Percentiles rank a stretch among this genome's conserved stretches.
phyloP scores from a whole-genome alignment of 2,113 vertebrate genomes.

The Alligator sinensis region DNA sequence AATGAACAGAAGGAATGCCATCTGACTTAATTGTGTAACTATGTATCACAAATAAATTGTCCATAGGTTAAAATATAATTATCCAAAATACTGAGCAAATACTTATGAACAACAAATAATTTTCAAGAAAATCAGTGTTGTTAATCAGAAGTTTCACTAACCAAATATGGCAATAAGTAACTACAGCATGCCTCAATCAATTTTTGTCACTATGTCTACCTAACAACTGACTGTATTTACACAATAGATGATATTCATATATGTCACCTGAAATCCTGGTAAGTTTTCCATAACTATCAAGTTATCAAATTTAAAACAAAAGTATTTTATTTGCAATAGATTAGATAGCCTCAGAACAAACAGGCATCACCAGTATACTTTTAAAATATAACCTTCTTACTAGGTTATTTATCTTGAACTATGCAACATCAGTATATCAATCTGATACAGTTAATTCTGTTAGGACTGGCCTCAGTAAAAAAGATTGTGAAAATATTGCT shows the following conservation, averaged over 20 bases:
- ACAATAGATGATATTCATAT: background rate
- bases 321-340: background rate
- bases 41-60: background rate
- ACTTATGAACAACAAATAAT: background rate
- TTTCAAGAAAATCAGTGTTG: constrained; percentile 3
- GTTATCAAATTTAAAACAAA: background rate
- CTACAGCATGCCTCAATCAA: background rate
- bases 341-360: background rate
- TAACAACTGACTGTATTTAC: background rate
- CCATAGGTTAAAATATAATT: background rate
- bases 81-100: constrained; percentile 32
- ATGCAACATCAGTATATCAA: background rate
- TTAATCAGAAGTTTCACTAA: background rate
- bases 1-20: background rate
- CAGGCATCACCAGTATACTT: background rate
- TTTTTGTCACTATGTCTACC: background rate
- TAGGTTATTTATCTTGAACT: background rate
- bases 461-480: background rate
- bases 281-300: background rate
- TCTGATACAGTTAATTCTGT: background rate
- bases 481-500: background rate
- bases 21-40: background rate
- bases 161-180: constrained; percentile 11
- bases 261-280: background rate
- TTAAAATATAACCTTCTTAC: background rate